Conservation (phyloP, 2,888 invertebrate species). For the Ophonus ardosiacus region DNA sequence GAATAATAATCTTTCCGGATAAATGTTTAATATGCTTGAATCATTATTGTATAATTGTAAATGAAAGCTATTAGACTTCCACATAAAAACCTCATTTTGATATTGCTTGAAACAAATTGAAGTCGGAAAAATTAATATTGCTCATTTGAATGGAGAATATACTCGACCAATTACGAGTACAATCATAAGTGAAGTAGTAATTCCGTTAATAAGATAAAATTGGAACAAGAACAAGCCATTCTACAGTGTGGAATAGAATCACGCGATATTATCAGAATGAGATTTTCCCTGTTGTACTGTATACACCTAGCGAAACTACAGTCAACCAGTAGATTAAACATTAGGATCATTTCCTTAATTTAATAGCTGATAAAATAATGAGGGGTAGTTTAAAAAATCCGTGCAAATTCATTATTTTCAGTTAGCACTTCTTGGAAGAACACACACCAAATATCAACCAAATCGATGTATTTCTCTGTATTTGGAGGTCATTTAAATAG, state of each 20-base stretch:
- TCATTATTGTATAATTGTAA: background rate
- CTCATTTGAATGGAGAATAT: background rate
- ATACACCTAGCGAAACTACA: background rate
- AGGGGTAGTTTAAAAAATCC: too few relatives aligned
- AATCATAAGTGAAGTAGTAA: background rate
- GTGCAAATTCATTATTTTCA: too few relatives aligned
- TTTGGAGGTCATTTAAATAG: too few relatives aligned
- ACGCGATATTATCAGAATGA: background rate
- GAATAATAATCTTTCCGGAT: background rate
- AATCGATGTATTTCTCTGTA: too few relatives aligned
- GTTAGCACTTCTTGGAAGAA: too few relatives aligned
- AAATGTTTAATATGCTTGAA: background rate
- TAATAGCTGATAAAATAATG: background rate
- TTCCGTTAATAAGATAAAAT: background rate
- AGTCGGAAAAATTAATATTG: background rate
- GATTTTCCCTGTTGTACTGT: background rate
- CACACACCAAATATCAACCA: too few relatives aligned
- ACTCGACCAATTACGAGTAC: background rate
- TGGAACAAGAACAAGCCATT: background rate
- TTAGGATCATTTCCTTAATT: background rate
- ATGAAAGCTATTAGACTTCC: background rate
- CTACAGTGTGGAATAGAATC: background rate
- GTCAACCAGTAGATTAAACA: background rate
- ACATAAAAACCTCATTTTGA: background rate
- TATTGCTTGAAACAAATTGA: background rate